Conservation (phyloP, 2,113 vertebrate genomes). For the Laticauda laticaudata region DNA sequence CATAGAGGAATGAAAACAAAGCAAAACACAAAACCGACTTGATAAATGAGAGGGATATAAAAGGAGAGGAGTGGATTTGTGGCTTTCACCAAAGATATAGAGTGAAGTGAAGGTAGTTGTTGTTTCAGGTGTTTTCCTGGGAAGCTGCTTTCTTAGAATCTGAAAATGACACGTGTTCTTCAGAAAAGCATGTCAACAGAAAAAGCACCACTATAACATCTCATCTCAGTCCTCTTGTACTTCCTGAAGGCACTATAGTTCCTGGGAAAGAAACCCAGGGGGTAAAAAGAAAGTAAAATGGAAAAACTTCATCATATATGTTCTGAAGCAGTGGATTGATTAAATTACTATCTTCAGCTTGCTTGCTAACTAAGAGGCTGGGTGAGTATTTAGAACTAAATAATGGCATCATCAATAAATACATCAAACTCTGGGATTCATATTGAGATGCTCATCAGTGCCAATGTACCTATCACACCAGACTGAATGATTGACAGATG, state of each 20-base stretch:
- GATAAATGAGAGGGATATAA: constrained; percentile 28
- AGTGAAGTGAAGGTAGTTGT: constrained; percentile 20
- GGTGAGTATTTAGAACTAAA: not conserved
- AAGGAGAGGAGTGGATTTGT: constrained; percentile 21
- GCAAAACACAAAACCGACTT: constrained; percentile 46
- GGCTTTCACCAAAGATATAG: constrained; percentile 18
- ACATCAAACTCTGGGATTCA: not conserved
- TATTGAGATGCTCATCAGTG: not conserved
- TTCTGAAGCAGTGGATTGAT: not conserved
- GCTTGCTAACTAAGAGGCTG: not conserved
- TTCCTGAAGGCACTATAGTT: constrained; percentile 7
- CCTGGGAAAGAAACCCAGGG: not conserved
- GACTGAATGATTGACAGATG: not conserved
- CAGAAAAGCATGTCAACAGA: constrained; percentile 1
- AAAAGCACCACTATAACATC: not conserved
- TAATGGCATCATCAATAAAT: not conserved
- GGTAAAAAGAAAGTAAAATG: not conserved
- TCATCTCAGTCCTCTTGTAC: not conserved
- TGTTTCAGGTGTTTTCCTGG: constrained; percentile 23
- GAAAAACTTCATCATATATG: not conserved
- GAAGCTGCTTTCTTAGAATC: constrained; percentile 22
- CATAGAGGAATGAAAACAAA: constrained; percentile 53
- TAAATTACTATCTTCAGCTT: not conserved
- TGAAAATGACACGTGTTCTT: not conserved
- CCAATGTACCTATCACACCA: not conserved